These are phyloP conservation scores for Zygogramma bicolorata DNA, from an alignment of 2,888 invertebrate species.

Conservation along the genomic window DNA sequence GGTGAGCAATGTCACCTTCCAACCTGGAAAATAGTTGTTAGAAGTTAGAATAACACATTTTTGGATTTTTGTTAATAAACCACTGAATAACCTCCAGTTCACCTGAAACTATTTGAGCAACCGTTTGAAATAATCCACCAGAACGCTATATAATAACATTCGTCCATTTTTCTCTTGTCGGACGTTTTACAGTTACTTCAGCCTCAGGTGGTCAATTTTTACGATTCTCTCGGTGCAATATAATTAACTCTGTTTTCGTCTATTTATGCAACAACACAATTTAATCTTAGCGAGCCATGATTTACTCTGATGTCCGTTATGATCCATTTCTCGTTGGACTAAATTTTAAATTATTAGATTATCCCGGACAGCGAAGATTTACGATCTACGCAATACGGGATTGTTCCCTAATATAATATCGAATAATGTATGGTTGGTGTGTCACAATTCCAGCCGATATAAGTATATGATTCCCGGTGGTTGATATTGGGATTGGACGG, in stretches of 20 bases:
- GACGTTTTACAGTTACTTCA: constrained; percentile 42
- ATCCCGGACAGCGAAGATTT: constrained; percentile 15
- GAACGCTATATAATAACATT: too few relatives aligned
- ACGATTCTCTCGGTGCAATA: constrained; percentile 26
- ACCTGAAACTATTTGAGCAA: too few relatives aligned
- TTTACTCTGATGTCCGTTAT: constrained; percentile 53
- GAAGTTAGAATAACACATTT: too few relatives aligned
- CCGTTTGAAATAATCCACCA: too few relatives aligned
- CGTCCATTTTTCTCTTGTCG: constrained; percentile 29
- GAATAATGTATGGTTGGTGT: constrained; percentile 5
- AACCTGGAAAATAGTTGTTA: too few relatives aligned
- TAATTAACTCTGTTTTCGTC: constrained; percentile 50
- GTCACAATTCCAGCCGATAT: background rate
- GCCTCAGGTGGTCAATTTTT: constrained; percentile 45
- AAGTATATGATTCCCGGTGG: background rate
- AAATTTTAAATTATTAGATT: constrained; percentile 47
- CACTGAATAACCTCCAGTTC: too few relatives aligned
- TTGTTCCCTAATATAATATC: constrained; percentile 12
- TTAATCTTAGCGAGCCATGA: constrained; percentile 50
- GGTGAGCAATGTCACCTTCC: too few relatives aligned
- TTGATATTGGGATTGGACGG: background rate
- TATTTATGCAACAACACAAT: constrained; percentile 48
- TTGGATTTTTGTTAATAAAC: too few relatives aligned
- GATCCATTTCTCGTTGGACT: constrained; percentile 42
- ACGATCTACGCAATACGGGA: constrained; percentile 10